phyloP scores from a whole-genome alignment of 2,888 invertebrate species.

The Xanthia icteritia region DNA sequence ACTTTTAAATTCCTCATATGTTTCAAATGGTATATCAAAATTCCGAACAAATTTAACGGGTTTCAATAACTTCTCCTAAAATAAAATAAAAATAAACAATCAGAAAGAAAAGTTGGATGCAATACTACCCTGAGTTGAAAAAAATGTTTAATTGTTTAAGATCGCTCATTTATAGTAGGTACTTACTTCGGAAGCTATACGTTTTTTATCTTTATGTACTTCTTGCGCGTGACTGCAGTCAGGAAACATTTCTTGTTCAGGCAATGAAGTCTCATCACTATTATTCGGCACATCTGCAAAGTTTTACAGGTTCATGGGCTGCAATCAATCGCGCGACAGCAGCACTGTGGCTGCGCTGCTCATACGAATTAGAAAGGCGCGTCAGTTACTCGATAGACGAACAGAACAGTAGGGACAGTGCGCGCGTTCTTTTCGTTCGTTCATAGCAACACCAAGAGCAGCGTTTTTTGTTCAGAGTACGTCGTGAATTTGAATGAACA shows the following conservation, averaged over 20 bases:
- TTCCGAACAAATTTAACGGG: constrained; percentile 48
- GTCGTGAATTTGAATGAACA: neutral
- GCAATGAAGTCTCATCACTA: constrained; percentile 4
- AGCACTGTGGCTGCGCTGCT: neutral
- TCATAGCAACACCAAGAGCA: neutral
- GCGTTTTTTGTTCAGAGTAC: neutral
- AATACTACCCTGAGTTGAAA: neutral
- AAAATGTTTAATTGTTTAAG: neutral
- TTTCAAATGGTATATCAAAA: constrained; percentile 20
- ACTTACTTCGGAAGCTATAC: constrained; percentile 26
- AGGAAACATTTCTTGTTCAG: constrained; percentile 22
- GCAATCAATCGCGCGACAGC: neutral
- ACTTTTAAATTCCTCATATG: constrained; percentile 17
- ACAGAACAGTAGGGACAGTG: neutral
- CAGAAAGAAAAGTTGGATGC: neutral
- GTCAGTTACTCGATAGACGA: neutral
- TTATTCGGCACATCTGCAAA: constrained; percentile 31
- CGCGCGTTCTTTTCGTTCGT: neutral
- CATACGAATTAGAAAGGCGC: neutral
- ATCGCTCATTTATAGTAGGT: neutral
- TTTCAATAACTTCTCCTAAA: constrained; percentile 27
- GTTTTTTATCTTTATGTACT: constrained; percentile 8
- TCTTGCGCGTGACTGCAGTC: constrained; percentile 4
- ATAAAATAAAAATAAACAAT: constrained; percentile 1
- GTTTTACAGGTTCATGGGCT: neutral